Conservation (phyloP, 2,888 invertebrate species). For the Notocelia uddmanniana region DNA sequence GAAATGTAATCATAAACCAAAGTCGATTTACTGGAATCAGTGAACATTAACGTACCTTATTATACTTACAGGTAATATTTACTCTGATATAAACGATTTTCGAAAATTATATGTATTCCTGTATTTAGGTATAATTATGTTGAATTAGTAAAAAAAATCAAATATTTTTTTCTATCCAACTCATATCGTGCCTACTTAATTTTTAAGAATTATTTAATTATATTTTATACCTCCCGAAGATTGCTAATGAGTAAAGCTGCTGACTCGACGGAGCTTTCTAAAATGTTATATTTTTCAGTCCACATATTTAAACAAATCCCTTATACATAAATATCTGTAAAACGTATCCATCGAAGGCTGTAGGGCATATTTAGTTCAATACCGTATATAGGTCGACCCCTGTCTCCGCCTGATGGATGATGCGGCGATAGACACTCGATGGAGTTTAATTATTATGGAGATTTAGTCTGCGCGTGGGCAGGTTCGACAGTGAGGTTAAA, state of each 20-base stretch:
- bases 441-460: conserved; percentile 49
- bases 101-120: too few relatives aligned
- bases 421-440: conserved; percentile 77
- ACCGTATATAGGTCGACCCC: conserved; percentile 57
- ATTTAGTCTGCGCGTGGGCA: conserved; percentile 30
- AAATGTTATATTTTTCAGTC: too few relatives aligned
- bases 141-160: background rate
- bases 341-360: conserved; percentile 25
- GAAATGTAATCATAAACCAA: conserved; percentile 40
- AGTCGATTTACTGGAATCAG: conserved; percentile 28
- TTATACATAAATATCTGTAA: conserved; percentile 11
- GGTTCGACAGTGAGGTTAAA: conserved; percentile 40
- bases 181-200: too few relatives aligned
- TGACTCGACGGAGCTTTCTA: too few relatives aligned
- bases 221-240: too few relatives aligned
- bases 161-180: background rate
- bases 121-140: too few relatives aligned
- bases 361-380: conserved; percentile 38
- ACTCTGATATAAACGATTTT: too few relatives aligned
- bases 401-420: conserved; percentile 76
- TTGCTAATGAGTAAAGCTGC: too few relatives aligned
- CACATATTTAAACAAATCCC: too few relatives aligned
- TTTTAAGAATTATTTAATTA: too few relatives aligned
- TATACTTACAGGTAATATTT: background rate
- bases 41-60: background rate